These are phyloP conservation scores for Cydia splendana DNA, from an alignment of 1,140 invertebrate species.

Conservation along the genomic window DNA sequence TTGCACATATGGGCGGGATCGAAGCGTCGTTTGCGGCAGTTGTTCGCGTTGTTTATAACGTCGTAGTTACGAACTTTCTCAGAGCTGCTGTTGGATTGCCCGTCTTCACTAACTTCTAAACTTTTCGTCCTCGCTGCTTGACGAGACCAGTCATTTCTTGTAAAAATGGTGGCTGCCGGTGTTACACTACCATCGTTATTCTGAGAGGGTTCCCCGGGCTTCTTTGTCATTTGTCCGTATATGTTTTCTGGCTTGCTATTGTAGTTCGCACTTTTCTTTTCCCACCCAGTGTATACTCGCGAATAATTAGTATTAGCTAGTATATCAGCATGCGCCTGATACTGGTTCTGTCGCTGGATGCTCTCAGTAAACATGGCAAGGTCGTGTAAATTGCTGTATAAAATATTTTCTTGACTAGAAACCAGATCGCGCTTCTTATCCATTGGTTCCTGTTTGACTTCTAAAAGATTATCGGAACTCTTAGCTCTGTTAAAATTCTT, in stretches of 20 bases:
- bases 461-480: constrained; percentile 76
- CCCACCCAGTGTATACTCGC: constrained; percentile 75
- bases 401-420: constrained; percentile 76
- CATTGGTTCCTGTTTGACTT: constrained; percentile 68
- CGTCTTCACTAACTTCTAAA: constrained; percentile 73
- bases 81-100: constrained; percentile 46
- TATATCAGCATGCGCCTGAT: constrained; percentile 59
- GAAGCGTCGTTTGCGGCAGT: constrained; percentile 67
- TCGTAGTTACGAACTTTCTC: constrained; percentile 69
- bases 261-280: constrained; percentile 70
- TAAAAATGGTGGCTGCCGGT: constrained; percentile 79
- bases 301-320: constrained; percentile 63
- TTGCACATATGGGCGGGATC: constrained; percentile 77
- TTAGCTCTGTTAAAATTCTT: constrained; percentile 76
- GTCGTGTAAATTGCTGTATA: constrained; percentile 74
- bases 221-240: constrained; percentile 64
- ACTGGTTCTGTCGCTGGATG: constrained; percentile 69
- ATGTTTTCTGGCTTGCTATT: constrained; percentile 58
- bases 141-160: constrained; percentile 80
- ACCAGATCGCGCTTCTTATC: constrained; percentile 68
- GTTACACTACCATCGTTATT: constrained; percentile 65
- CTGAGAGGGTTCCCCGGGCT: constrained; percentile 62
- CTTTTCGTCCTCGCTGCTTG: constrained; percentile 80
- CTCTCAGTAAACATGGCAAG: constrained; percentile 74
- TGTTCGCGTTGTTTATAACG: constrained; percentile 54